phyloP scores from a whole-genome alignment of 2,888 invertebrate genomes.

The Argyresthia albistria region DNA sequence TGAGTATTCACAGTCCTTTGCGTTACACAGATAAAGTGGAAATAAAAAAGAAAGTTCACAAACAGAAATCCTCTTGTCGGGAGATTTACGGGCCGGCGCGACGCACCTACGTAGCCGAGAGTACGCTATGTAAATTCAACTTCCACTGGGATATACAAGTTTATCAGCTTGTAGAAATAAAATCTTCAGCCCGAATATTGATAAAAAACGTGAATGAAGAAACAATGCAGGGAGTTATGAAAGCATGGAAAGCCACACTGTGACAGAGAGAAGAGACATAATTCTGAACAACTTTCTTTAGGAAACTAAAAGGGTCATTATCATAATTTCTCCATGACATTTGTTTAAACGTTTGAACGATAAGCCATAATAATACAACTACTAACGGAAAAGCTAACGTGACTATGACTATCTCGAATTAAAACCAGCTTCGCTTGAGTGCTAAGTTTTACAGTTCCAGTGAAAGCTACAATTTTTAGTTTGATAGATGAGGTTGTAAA shows the following conservation, averaged over 20 bases:
- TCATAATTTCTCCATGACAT: not conserved
- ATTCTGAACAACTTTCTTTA: not conserved
- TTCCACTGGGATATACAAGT: conserved; percentile 35
- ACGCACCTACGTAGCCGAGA: conserved; percentile 48
- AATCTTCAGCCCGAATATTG: conserved; percentile 15
- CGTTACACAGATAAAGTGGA: conserved; percentile 65
- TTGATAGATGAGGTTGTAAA: not conserved
- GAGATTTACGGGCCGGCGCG: conserved; percentile 59
- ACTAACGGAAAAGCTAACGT: not conserved
- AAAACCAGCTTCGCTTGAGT: too few species aligned
- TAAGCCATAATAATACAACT: too few species aligned
- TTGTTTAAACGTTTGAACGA: too few species aligned
- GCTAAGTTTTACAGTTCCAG: not conserved
- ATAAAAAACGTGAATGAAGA: not conserved
- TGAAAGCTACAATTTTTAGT: not conserved
- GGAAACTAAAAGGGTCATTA: not conserved
- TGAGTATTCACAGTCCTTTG: conserved; percentile 63
- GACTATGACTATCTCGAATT: too few species aligned
- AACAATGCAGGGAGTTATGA: too few species aligned
- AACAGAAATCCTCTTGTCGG: conserved; percentile 69
- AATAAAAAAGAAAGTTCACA: conserved; percentile 70
- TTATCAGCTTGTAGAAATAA: conserved; percentile 13
- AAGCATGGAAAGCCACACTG: not conserved
- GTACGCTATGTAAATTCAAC: conserved; percentile 66
- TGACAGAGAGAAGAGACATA: conserved; percentile 4